Evolutionary conservation across 1,140 invertebrate species (phyloP).

Genomic region (Pogonomyrmex barbatus): DNA sequence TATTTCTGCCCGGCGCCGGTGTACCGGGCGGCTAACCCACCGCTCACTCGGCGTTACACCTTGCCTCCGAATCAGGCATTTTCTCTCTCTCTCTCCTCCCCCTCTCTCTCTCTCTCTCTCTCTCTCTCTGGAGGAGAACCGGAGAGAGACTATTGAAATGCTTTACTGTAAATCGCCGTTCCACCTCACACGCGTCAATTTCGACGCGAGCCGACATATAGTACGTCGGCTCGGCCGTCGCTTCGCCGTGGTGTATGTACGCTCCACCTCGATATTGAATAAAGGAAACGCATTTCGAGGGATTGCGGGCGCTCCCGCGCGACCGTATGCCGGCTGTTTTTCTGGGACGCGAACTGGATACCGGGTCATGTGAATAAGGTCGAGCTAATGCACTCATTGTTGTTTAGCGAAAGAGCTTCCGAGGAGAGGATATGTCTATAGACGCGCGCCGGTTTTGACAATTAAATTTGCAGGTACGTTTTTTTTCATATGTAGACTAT

Average conservation of each 20-base stretch:
- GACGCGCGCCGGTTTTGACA: background rate
- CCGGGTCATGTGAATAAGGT: constrained; percentile 44
- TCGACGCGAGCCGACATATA: background rate
- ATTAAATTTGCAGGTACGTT: background rate
- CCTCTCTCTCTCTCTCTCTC: too few relatives aligned
- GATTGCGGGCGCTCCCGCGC: background rate
- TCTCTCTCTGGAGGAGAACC: too few relatives aligned
- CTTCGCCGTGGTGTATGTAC: background rate
- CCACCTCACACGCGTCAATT: constrained; percentile 45
- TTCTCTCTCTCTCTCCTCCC: background rate
- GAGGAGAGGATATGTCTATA: background rate
- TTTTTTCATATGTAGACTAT: background rate
- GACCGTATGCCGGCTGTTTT: constrained; percentile 26
- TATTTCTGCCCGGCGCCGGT: constrained; percentile 43
- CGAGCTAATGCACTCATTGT: constrained; percentile 21
- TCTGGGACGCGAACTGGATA: constrained; percentile 45
- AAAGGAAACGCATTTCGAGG: constrained; percentile 52
- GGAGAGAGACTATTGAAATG: constrained; percentile 25
- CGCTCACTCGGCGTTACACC: constrained; percentile 16
- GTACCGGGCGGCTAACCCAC: constrained; percentile 27
- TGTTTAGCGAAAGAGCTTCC: constrained; percentile 14
- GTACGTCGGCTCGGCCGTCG: background rate
- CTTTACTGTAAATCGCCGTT: constrained; percentile 52
- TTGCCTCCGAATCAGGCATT: constrained; percentile 17
- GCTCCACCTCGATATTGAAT: constrained; percentile 42